Evolutionary conservation across 2,888 invertebrate species (phyloP), one percentile per base, ranked within the genome.

Genomic region (Cryptus viduatorius): DNA sequence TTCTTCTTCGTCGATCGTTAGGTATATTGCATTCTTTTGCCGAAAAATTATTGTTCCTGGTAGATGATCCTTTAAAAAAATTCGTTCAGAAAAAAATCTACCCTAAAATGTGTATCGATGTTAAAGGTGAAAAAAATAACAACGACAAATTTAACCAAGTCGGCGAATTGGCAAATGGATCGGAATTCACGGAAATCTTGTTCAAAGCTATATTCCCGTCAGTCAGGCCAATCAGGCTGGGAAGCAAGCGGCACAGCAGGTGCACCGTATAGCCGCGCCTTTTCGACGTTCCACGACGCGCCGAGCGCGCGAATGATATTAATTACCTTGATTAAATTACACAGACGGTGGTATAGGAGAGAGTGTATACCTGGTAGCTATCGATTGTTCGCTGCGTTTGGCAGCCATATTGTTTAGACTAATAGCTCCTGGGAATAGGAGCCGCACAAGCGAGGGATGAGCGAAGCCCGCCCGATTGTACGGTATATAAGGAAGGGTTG

Each of bases 331-430:
- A 91, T 91, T 91, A 89, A 90, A 90, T 91, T 90, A 90, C 87
- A 88, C 89, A 87, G 87, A 87, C 84, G 87, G 83, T 86, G 87
- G 87, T 86, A 77, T 67, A 67, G 44, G 24, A 31, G 82, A 64
- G 73, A 72, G 46, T 29, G 65, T 86, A 81, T 85, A 88, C 89
- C 87, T 86, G 87, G 86, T 83, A 87, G 85, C 89, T 91, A 93
- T 93, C 91, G 92, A 92, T 93, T 92, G 90, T 90, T 91, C 87
- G 89, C 92, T 90, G 91, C 92, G 89, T 93, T 92, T 92, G 92
- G 91, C 93, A 92, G 92, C 91, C 92, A 91, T 93, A 92, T 93
- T 92, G 92, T 92, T 93, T 92, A 91, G 89, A 90, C 92, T 92
- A 92, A 92, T 92, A 92, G 91, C 91, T 92, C 90, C 89, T 90